Conservation (phyloP, 2,888 invertebrate genomes). For the Vanessa cardui region DNA sequence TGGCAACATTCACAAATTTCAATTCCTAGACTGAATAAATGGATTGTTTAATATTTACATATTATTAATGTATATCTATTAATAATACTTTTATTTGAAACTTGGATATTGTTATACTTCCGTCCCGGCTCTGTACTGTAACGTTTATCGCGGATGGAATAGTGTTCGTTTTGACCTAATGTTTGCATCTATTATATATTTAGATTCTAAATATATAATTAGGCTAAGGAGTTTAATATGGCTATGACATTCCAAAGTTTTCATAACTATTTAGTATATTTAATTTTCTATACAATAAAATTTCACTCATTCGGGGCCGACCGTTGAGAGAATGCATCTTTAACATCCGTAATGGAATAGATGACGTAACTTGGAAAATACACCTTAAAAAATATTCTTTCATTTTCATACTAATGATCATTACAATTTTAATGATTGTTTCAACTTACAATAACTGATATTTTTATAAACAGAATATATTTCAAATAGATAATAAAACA, state of each 20-base stretch:
- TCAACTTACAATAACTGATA: no score
- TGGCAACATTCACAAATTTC: neutral
- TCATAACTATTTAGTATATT: constrained; percentile 23
- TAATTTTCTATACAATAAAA: constrained; percentile 14
- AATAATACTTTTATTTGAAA: constrained; percentile 5
- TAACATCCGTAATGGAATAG: no score
- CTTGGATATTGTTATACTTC: neutral
- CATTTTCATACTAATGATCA: no score
- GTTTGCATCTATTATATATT: constrained; percentile 62
- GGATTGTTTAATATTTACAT: neutral
- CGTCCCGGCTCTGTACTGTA: neutral
- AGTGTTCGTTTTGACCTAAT: constrained; percentile 3
- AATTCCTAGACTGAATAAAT: constrained; percentile 1
- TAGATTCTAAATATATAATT: constrained; percentile 71
- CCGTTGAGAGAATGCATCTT: no score
- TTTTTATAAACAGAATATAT: no score
- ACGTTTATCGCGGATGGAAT: neutral
- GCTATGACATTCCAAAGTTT: constrained; percentile 78
- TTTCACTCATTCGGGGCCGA: no score
- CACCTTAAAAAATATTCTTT: no score
- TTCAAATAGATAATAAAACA: no score
- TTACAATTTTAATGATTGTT: no score
- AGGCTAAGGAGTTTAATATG: constrained; percentile 56
- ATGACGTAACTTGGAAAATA: no score
- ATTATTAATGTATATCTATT: constrained; percentile 3